A percentile compares a stretch with the other conserved stretches of the same genome.
Conservation (phyloP, 2,113 vertebrate species). For the Anser cygnoides region DNA sequence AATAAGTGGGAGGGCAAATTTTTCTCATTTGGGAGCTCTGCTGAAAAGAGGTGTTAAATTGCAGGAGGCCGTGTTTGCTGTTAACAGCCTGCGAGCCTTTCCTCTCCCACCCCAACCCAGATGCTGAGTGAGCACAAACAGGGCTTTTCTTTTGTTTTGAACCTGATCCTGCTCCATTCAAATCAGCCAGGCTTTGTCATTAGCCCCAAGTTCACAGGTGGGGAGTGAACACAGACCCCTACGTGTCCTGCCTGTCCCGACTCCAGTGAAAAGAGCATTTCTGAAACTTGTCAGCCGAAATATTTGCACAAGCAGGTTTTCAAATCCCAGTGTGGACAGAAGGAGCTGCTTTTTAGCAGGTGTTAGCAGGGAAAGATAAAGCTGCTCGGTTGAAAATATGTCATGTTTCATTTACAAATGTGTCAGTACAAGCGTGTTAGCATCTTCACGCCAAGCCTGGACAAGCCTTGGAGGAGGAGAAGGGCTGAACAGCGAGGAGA, state of each 20-base stretch:
- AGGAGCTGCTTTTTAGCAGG: slow-evolving; percentile 52
- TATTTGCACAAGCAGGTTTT: slow-evolving; percentile 31
- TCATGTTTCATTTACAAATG: slow-evolving; percentile 59
- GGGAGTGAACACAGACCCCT: background rate
- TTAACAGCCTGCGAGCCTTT: background rate
- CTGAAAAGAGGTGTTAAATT: background rate
- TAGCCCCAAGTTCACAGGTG: background rate
- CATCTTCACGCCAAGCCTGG: slow-evolving; percentile 36
- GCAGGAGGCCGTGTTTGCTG: background rate
- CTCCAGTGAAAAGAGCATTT: background rate
- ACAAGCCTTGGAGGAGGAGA: background rate
- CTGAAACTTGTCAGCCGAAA: slow-evolving; percentile 40
- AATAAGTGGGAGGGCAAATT: background rate
- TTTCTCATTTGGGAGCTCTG: background rate
- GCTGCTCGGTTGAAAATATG: slow-evolving; percentile 52
- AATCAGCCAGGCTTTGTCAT: background rate
- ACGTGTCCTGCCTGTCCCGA: background rate
- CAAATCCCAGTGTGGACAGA: slow-evolving; percentile 35
- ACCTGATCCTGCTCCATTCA: background rate
- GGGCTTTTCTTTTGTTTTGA: background rate
- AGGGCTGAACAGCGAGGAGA: background rate
- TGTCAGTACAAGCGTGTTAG: slow-evolving; percentile 35
- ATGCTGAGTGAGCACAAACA: background rate
- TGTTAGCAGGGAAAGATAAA: slow-evolving; percentile 55
- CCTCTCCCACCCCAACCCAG: background rate